Base-by-base conservation (phyloP, 2,113 vertebrate genomes). In the Haemorhous mexicanus region DNA sequence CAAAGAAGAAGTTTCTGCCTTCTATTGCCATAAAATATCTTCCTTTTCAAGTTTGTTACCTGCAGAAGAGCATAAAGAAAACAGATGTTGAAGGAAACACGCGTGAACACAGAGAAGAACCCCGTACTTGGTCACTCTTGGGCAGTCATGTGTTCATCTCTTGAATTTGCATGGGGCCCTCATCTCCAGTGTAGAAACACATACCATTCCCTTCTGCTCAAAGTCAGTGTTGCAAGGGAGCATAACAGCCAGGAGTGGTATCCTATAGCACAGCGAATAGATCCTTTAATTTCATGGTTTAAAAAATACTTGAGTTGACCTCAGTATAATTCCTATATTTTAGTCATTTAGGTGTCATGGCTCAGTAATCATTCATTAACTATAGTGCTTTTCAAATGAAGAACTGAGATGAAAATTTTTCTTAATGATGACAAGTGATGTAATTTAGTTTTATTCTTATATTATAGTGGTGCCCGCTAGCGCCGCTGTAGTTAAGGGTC, bases 361-460 rank as follows among this genome's bases (percentile, higher is more conserved):
- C 97, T 98, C 97, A 98, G 97, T 97, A 97, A 96, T 97, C 96
- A 96, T 97, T 98, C 97, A 98, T 98, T 98, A 98, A 98, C 96
- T 96, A 95, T 95, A 97, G 96, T 96, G 97, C 97, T 98, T 98
- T 97, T 97, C 96, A 96, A 97, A 97, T 97, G 97, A 98, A 97
- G 97, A 98, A 97, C 73, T 59, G 97, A 98, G 97, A 97, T 96
- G 97, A 97, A 98, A 96, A 97, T 97, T 97, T 97, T 97, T 98
- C 97, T 97, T 97, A 98, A 98, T 97, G 97, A 98, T 98, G 98
- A 98, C 98, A 97, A 97, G 98, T 96, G 97, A 97, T 97, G 95
- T 97, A 97, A 98, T 98, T 98, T 97, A 97, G 96, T 96, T 97
- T 98, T 98, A 97, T 98, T 97, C 97, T 74, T 96, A 76, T 92